These are phyloP conservation scores for Sebastes iracundus DNA, from an alignment of 2,797 vertebrate species.

Conservation along the genomic window DNA sequence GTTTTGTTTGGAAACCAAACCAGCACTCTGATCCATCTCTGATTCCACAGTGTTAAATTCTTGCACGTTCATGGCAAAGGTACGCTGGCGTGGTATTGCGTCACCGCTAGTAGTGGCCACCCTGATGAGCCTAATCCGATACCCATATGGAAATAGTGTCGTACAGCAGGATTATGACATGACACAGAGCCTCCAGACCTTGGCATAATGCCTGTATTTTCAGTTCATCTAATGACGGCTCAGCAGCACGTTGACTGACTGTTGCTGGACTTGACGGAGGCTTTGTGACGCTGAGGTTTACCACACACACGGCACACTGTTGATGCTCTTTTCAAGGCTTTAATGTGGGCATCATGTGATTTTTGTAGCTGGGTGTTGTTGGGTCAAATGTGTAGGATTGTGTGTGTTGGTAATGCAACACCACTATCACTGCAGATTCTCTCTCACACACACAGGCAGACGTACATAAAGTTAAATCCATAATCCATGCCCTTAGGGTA, in stretches of 20 bases:
- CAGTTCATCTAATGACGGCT: slow-evolving; percentile 3
- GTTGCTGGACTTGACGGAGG: neutral
- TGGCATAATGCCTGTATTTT: slow-evolving; percentile 40
- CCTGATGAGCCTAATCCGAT: neutral
- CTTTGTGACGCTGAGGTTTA: slow-evolving; percentile 26
- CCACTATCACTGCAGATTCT: slow-evolving; percentile 8
- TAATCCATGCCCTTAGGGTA: neutral
- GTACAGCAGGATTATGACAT: slow-evolving; percentile 24
- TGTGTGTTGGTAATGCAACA: slow-evolving; percentile 11
- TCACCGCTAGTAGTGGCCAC: neutral
- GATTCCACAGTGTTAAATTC: neutral
- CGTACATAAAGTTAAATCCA: neutral
- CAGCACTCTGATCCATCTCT: neutral
- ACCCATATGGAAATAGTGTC: slow-evolving; percentile 32
- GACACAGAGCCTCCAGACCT: slow-evolving; percentile 18
- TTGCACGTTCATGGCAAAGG: neutral
- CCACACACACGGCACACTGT: neutral
- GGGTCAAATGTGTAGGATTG: slow-evolving; percentile 44
- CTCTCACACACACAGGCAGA: neutral
- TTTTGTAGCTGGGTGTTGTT: slow-evolving; percentile 17
- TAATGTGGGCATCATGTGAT: slow-evolving; percentile 36
- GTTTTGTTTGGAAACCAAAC: neutral
- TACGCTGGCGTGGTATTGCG: neutral
- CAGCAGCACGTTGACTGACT: neutral
- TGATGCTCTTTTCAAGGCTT: slow-evolving; percentile 46